Base-by-base conservation (phyloP, 2,797 vertebrate genomes). In the Carapus acus region DNA sequence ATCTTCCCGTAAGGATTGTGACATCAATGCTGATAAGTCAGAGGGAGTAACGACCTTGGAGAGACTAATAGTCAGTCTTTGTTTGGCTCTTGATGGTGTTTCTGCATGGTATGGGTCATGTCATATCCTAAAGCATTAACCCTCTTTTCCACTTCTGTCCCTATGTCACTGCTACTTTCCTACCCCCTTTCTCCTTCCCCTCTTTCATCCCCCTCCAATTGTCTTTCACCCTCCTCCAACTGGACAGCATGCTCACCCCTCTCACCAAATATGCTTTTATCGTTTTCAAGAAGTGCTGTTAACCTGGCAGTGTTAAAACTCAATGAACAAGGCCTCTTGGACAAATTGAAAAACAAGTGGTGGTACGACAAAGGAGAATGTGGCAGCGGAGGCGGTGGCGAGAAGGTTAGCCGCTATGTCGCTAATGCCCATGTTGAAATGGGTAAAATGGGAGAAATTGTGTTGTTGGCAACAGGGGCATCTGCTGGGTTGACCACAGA, bases 341-440 rank as follows among this genome's bases (percentile, higher is more conserved):
- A 96, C 94, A 96, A 96, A 96, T 93, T 96, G 93, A 96, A 96
- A 95, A 96, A 96, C 93, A 96, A 96, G 93, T 96, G 94, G 94
- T 96, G 94, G 94, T 96, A 96, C 94, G 94, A 96, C 94, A 96
- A 96, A 89, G 94, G 94, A 88, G 94, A 96, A 67, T 96, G 94
- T 82, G 94, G 94, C 91, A 96, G 94, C 93, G 94, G 94, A 89
- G 94, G 93, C 90, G 93, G 94, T 91, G 94, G 94, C 89, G 94
- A 94, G 92, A 96, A 96, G 94, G 94, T 96, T 89, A 96, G 94
- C 92, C 90, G 89, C 92, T 90, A 91, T 91, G 92, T 91, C 90
- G 90, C 82, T 84, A 36, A 53, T 79, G 80, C 91, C 90, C 90
- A 87, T 74, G 78, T 56, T 76, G 68, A 82, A 92, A 90, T 84